Evolutionary conservation across 2,888 invertebrate genomes (phyloP), one percentile per base, ranked within the genome.

Genomic region (Drosophila villosipedis): DNA sequence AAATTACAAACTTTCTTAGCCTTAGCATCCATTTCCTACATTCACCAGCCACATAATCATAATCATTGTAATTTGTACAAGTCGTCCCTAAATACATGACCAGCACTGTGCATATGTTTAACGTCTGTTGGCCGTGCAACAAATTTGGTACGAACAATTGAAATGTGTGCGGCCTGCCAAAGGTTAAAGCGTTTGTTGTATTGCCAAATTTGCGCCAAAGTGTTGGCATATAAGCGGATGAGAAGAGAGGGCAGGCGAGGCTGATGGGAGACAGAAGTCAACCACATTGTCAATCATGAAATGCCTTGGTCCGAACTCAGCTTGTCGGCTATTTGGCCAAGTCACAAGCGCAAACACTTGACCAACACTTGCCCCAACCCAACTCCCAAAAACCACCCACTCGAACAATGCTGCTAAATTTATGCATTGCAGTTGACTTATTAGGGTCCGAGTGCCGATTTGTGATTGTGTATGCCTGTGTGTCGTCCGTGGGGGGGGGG

Each of bases 381-480:
- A 22, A 31, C 31, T 31, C 31, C 31, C 31, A 31, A 31, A 49
- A 59, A 59, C 59, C 54, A 65, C 37, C 73, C 67, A 10, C 68
- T 54, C 52, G 64, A 71, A 76, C 78, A 74, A 80, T 80, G 64
- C 64, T 66, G 60, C 63, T 12, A 83, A 91, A 87, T 91, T 87
- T 91, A 87, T 87, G 87, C 91, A 89, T 91, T 91, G 89, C 86
- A 81, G 89, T 86, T 87, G 89, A 86, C 91, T 88, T 90, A 88
- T 91, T 87, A 83, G 90, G 91, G 90, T 83, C 78, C 72, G 49
- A 59, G 62, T 80, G 74, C 70, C 74, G 41, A 83, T 69, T 68
- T 72, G 68, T 67, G 55, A 30, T 41, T 49, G 30, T 72, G n/a
- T 63, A n/a, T 35, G 14, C 9, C 5, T 41, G 6, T 19, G 33